Evolutionary conservation across 1,140 invertebrate genomes (phyloP), one percentile per base, ranked within the genome.

Genomic region (Pseudomyrmex sp.): DNA sequence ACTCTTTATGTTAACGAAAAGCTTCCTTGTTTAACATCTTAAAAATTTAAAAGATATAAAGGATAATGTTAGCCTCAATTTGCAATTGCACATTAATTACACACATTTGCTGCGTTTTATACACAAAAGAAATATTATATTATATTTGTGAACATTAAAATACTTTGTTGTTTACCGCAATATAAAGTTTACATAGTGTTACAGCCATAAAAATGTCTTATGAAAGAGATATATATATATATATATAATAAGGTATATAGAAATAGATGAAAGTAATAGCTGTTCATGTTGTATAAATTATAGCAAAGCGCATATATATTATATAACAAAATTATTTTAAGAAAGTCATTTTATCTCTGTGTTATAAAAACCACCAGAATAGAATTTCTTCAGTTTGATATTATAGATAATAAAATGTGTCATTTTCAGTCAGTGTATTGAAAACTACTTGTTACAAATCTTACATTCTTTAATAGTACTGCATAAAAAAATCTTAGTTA

Each of bases 101-200:
- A 80, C 62, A 5, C 66, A 83, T 75, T 80, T 83, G 63, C 56
- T 80, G 59, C 76, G 83, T 65, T 56, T 20, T 72, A 58, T 82
- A 84, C 13, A 84, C 18, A 70, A 66, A 72, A 84, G 66, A 82
- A 80, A 70, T 63, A 54, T 15, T 69, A 84, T 84, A 69, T 35
- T 35, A 35, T 84, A 84, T 79, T 13, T 84, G 35, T 35, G 35
- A 84, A 82, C 77, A 83, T 80, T 80, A 80, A 72, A 35, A 84
- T 84, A 59, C 85, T 88, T 48, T 80, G 63, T 88, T 89, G 88
- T 93, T 93, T 92, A 90, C 65, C 90, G 90, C 89, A 92, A 90
- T 93, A 87, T 88, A 93, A 93, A 93, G 91, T 94, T 88, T 94
- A 93, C 90, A 90, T 91, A 92, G 91, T 89, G 92, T 93, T 93